Evolutionary conservation across 2,797 vertebrate species (phyloP).

Genomic region (Myotis pilosus): DNA sequence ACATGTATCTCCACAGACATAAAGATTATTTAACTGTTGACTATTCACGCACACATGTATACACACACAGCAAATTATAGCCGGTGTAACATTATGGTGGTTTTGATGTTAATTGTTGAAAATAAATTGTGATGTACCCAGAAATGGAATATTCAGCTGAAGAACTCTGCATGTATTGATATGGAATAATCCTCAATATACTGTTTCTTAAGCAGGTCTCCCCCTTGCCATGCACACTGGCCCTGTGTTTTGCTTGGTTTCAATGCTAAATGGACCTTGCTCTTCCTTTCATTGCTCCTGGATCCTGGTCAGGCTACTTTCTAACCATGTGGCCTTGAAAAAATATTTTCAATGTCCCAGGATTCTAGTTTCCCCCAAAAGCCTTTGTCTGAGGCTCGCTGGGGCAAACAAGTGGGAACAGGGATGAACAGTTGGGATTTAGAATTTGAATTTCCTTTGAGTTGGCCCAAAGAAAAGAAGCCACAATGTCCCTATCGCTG

Average conservation of each 20-base stretch:
- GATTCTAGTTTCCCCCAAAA: background rate
- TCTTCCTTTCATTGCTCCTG: background rate
- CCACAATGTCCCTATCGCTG: background rate
- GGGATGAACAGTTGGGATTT: background rate
- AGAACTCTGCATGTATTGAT: background rate
- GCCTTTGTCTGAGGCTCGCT: background rate
- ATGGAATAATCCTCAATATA: background rate
- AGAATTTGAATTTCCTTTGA: constrained; percentile 18
- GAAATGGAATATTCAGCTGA: background rate
- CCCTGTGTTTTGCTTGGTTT: background rate
- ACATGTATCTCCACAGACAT: background rate
- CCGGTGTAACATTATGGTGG: background rate
- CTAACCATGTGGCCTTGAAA: background rate
- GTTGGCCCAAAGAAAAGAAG: background rate
- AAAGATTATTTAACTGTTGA: background rate
- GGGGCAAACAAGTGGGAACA: background rate
- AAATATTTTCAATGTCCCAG: background rate
- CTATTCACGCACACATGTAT: background rate
- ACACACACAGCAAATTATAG: background rate
- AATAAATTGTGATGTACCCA: background rate
- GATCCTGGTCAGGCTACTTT: background rate
- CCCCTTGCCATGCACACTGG: no score
- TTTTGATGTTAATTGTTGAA: background rate
- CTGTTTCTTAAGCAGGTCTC: background rate
- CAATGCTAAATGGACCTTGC: background rate